Base-by-base conservation (phyloP, 2,113 vertebrate species). In the Oenanthe oenanthe region DNA sequence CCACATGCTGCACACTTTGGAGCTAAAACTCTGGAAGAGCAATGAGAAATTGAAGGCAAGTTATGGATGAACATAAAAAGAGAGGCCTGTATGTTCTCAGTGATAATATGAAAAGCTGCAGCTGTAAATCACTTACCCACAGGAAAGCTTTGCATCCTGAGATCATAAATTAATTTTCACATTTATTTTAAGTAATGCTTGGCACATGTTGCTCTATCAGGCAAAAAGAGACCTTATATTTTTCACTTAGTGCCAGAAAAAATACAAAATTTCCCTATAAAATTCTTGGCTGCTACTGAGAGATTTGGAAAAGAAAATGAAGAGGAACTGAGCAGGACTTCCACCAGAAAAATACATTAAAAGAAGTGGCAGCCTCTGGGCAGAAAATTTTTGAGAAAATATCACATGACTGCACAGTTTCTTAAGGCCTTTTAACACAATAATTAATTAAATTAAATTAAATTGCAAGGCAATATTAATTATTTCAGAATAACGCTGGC, bases 1-100 rank as follows among this genome's bases (percentile, higher is more conserved):
- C 98, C 98, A 89, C 99, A 99, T 0, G 99, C 98, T 29, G 99
- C 98, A 97, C 99, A 99, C 97, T 99, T 99, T 12, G 99, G 99
- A 40, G 99, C 99, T 95, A 99, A 93, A 77, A 99, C 99, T 97
- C 99, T 99, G 88, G 4, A 96, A n/a, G 1, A 54, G 68, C 50
- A 89, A 86, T 0, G 4, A 95, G 12, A 85, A 61, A 92, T 53
- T 48, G 67, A 87, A 56, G 24, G 54, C 29, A 80, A 92, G 38
- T 96, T 84, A 93, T 3, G 61, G 32, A 86, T 17, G 25, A 50
- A 25, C 29, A 61, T 20, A 53, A 84, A 67, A 72, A 81, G 50
- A 82, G 56, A 68, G 18, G 24, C 28, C 12, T 76, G 12, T 31
- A 24, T 62, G 58, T 51, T 85, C 58, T 78, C 5, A 2, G 24